Evolutionary conservation across 1,140 invertebrate species (phyloP).

Genomic region (Paramacrobiotus metropolitanus): DNA sequence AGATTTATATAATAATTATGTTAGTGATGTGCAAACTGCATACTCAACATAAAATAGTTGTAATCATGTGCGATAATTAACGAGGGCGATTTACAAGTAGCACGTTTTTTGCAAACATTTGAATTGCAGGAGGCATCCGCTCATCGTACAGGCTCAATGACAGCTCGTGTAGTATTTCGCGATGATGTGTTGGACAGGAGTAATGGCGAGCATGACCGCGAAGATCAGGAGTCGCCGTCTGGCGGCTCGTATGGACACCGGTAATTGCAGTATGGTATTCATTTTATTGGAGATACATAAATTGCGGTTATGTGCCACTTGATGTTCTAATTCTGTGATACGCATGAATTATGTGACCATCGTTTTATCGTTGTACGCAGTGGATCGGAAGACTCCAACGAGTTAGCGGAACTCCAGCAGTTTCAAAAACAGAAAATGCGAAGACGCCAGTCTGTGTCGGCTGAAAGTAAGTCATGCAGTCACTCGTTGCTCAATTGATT

Average conservation of each 20-base stretch:
- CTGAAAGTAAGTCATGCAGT: background rate
- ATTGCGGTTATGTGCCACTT: too few species aligned
- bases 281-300: too few species aligned
- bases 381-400: background rate
- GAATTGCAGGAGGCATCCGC: background rate
- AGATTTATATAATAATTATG: too few species aligned
- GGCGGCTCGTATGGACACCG: background rate
- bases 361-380: background rate
- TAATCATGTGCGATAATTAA: too few species aligned
- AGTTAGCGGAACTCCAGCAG: background rate
- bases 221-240: background rate
- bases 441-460: background rate
- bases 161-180: background rate
- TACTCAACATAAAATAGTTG: too few species aligned
- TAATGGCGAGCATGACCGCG: background rate
- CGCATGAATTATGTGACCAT: too few species aligned
- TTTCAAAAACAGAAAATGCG: background rate
- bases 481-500: background rate
- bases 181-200: slow-evolving; percentile 1
- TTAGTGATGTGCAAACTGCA: too few species aligned
- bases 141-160: background rate
- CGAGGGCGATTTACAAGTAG: too few species aligned
- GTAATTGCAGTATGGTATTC: too few species aligned
- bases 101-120: background rate
- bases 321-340: too few species aligned